Evolutionary conservation across 2,888 invertebrate species (phyloP).

Genomic region (Andrena bicolor): DNA sequence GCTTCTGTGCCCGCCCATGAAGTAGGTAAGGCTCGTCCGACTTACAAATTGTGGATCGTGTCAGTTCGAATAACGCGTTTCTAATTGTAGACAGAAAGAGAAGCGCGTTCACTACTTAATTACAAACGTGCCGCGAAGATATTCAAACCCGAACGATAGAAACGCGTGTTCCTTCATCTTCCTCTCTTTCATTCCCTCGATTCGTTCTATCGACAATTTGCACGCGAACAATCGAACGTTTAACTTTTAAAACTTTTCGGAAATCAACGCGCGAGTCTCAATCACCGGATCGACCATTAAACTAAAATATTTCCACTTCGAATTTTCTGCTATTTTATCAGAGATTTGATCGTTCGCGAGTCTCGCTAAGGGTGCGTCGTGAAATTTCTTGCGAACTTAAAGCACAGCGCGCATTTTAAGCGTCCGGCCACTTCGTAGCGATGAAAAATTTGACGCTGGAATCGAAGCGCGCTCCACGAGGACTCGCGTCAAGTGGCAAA

Average conservation of each 20-base stretch:
- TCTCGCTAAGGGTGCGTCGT: no score
- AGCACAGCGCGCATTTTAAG: no score
- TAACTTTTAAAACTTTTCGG: neutral
- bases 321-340: no score
- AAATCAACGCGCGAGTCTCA: no score
- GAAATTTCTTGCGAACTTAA: no score
- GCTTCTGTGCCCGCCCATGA: neutral
- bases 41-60: conserved; percentile 3
- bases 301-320: neutral
- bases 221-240: neutral
- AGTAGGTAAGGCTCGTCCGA: conserved; percentile 9
- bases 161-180: neutral
- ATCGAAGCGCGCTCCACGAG: neutral
- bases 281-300: neutral
- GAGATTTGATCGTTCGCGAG: no score
- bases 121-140: neutral
- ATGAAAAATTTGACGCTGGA: neutral
- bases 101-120: neutral
- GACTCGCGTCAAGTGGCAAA: neutral
- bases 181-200: neutral
- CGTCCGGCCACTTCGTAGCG: neutral
- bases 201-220: neutral
- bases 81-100: neutral
- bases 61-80: neutral
- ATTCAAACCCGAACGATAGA: neutral